Base-by-base conservation (phyloP, 64 coral and sea anemone genomes). In the Cladopsammia gracilis region DNA sequence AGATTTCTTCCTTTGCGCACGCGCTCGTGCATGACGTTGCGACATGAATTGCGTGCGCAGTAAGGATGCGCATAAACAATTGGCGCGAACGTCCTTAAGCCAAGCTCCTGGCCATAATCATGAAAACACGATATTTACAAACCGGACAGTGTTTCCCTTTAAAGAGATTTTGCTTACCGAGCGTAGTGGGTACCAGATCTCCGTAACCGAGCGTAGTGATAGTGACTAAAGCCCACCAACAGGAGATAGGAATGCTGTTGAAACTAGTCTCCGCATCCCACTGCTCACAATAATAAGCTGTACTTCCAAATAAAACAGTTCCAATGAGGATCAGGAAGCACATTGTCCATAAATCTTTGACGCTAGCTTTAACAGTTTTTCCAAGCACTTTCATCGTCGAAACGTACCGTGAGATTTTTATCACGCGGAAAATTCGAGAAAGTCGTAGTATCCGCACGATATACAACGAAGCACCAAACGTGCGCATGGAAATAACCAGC, bases 181-280 rank as follows among this genome's bases (percentile, higher is more conserved):
- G 46, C 50, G 90, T 86, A 77, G 44, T 75, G 5, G 90, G 90
- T 4, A 58, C 90, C 71, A 92, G 46, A 22, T 92, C 90, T 15
- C 90, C 90, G 58, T 92, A 92, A 1, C 90, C 90, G 72, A 92
- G 54, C 10, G 90, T 92, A 0, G 90, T 85, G 4, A 92, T 76
- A 23, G 90, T 92, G 10, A 92, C 62, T 48, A 92, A 62, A 8
- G 90, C 76, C 90, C 90, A 92, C 90, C 90, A 92, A 10, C 71
- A 62, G 15, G 80, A 48, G 13, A 77, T 3, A 19, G 90, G 90
- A 25, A 92, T 92, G 45, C 81, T 92, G 22, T 76, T 56, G 60
- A 92, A 92, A 7, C 7, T 14, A 15, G 90, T 92, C 12, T 5
- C 81, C 6, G 56, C 69, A 61, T 92, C 70, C 82, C 90, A 84